phyloP scores from a whole-genome alignment of 2,797 vertebrate genomes.

The Mastacembelus armatus region DNA sequence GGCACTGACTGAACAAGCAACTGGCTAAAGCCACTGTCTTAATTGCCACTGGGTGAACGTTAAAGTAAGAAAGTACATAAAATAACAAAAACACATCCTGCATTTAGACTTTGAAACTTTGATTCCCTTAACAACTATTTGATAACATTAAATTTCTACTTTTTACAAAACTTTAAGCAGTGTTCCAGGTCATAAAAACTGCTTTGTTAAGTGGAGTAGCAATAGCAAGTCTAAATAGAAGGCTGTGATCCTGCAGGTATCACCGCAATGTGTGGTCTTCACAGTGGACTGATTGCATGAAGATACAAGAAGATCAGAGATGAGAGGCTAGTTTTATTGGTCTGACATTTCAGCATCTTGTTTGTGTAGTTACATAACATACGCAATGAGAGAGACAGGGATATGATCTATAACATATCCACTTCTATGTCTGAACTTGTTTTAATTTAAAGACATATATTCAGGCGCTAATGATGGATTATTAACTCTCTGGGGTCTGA shows the following conservation, averaged over 20 bases:
- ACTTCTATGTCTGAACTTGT: background rate
- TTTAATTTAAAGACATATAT: no score
- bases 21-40: slow-evolving; percentile 3
- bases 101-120: slow-evolving; percentile 11
- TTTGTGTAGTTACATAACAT: slow-evolving; percentile 12
- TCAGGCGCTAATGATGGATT: no score
- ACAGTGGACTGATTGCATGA: background rate
- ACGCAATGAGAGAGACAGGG: background rate
- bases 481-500: no score
- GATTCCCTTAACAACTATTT: slow-evolving; percentile 14
- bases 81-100: slow-evolving; percentile 10
- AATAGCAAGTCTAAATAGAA: background rate
- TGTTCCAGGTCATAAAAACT: background rate
- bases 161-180: slow-evolving; percentile 14
- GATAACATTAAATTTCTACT: background rate
- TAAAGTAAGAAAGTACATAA: slow-evolving; percentile 1
- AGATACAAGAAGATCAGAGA: background rate
- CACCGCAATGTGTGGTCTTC: background rate
- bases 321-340: background rate
- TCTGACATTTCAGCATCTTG: background rate
- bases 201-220: background rate
- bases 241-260: background rate
- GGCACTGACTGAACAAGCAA: slow-evolving; percentile 30
- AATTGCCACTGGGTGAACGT: background rate
- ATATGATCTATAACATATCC: background rate